These are phyloP conservation scores for Chionis minor DNA, from an alignment of 2,113 vertebrate species.

Conservation along the genomic window DNA sequence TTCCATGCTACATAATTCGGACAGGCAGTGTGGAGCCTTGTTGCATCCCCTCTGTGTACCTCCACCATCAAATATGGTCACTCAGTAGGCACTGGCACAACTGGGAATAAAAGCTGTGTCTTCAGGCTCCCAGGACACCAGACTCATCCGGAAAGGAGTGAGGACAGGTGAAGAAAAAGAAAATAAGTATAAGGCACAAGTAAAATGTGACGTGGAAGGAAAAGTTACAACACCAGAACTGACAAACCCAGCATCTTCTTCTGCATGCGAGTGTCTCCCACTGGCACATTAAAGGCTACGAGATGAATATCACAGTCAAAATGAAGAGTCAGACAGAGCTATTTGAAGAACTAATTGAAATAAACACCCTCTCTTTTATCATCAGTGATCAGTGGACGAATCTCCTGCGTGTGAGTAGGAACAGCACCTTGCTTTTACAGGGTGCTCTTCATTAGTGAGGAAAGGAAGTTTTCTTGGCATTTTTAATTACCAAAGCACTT, in stretches of 20 bases:
- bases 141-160: neutral
- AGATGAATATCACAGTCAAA: neutral
- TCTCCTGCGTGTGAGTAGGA: neutral
- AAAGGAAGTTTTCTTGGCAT: neutral
- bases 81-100: neutral
- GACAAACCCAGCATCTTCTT: neutral
- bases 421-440: neutral
- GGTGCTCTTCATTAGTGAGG: neutral
- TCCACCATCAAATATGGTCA: neutral
- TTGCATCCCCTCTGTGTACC: neutral
- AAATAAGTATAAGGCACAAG: neutral
- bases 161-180: neutral
- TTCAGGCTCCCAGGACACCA: neutral
- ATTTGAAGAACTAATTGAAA: neutral
- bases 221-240: neutral
- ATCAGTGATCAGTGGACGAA: neutral
- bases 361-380: neutral
- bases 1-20: neutral
- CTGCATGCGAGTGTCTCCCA: neutral
- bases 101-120: neutral
- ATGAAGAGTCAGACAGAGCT: neutral
- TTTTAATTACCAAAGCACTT: neutral
- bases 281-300: neutral
- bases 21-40: neutral
- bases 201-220: neutral